Conservation (phyloP, 2,113 vertebrate genomes). For the Mus pahari region DNA sequence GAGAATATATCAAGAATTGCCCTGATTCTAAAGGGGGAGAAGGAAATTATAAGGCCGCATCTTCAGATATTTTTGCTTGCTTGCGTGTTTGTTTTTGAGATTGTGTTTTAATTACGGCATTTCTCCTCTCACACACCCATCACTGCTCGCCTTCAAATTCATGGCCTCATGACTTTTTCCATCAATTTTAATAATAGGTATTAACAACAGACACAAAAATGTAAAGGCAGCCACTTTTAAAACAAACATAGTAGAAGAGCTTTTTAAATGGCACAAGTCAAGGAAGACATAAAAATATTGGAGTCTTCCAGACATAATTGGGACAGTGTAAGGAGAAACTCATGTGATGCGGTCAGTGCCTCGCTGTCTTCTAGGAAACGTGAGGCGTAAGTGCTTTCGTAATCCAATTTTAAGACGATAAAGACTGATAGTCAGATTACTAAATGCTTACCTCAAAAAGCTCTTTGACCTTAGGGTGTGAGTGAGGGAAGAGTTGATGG, state of each 20-base stretch:
- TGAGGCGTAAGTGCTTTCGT: neutral
- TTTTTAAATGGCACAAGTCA: constrained; percentile 24
- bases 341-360: neutral
- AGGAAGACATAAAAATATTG: neutral
- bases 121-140: neutral
- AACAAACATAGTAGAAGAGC: constrained; percentile 47
- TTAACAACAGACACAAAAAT: constrained; percentile 17
- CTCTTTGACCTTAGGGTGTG: neutral
- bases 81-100: neutral
- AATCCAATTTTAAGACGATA: neutral
- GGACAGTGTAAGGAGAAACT: neutral
- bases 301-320: constrained; percentile 14
- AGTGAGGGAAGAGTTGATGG: neutral
- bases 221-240: constrained; percentile 36
- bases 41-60: neutral
- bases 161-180: no score
- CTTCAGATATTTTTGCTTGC: neutral
- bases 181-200: neutral
- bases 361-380: neutral
- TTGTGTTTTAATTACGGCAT: neutral
- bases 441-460: neutral
- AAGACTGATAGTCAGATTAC: neutral
- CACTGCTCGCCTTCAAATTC: neutral
- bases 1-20: neutral
- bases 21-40: constrained; percentile 11